Conservation (phyloP, 2,888 invertebrate genomes). For the Apotomis betuletana region DNA sequence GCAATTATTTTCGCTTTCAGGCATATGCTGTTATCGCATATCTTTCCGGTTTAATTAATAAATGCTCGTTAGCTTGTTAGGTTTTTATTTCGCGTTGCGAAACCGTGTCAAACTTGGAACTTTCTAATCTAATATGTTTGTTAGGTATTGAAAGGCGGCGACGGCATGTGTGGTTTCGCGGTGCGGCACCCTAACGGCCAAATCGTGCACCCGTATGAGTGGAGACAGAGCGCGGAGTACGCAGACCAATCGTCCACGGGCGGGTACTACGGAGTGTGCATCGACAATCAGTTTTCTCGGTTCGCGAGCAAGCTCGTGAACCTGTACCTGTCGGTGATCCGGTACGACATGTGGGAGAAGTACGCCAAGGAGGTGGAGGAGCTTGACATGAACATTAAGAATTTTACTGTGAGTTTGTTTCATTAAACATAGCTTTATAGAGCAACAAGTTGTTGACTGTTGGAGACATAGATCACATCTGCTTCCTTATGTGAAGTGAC, state of each 20-base stretch:
- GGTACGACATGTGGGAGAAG: slow-evolving; percentile 96
- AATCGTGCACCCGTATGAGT: slow-evolving; percentile 94
- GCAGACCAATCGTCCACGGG: slow-evolving; percentile 92
- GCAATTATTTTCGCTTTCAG: slow-evolving; percentile 42
- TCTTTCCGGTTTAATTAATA: slow-evolving; percentile 24
- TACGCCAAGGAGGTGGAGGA: slow-evolving; percentile 95
- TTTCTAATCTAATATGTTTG: slow-evolving; percentile 46
- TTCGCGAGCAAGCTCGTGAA: slow-evolving; percentile 95
- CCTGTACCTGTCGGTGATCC: slow-evolving; percentile 94
- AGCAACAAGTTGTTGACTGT: too few species aligned
- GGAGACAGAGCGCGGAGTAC: slow-evolving; percentile 94
- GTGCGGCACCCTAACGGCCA: slow-evolving; percentile 93
- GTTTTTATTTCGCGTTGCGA: background rate
- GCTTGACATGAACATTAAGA: slow-evolving; percentile 93
- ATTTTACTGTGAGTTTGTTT: slow-evolving; percentile 89
- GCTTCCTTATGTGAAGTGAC: too few species aligned
- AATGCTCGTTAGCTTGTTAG: background rate
- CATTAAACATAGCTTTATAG: too few species aligned
- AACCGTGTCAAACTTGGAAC: slow-evolving; percentile 18
- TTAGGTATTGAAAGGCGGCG: slow-evolving; percentile 95
- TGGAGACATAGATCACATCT: too few species aligned
- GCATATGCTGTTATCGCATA: slow-evolving; percentile 33
- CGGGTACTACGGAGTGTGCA: slow-evolving; percentile 95
- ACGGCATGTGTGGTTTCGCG: slow-evolving; percentile 96
- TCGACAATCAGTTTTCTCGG: slow-evolving; percentile 96